phyloP scores from a whole-genome alignment of 2,888 invertebrate genomes.

The Drosophila meridiana region DNA sequence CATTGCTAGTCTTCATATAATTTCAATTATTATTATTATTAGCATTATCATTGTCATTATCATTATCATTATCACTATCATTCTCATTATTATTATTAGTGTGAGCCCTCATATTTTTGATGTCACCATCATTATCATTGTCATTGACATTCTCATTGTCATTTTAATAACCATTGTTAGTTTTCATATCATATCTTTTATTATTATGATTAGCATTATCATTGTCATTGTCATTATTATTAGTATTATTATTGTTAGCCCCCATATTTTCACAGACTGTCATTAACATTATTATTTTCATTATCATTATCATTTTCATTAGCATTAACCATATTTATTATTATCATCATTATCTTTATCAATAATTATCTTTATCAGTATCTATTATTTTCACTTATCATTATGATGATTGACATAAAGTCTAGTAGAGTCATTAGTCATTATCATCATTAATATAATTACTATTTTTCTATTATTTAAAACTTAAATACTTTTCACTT shows the following conservation, averaged over 20 bases:
- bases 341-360: not conserved
- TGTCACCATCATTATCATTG: not conserved
- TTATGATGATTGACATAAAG: not conserved
- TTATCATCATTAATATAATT: not conserved
- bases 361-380: not conserved
- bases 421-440: not conserved
- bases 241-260: not conserved
- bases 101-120: too few relatives aligned
- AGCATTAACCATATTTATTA: not conserved
- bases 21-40: not conserved
- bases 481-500: conserved; percentile 2
- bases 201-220: not conserved
- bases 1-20: too few relatives aligned
- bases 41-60: not conserved
- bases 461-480: not conserved
- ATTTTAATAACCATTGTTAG: not conserved
- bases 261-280: too few relatives aligned
- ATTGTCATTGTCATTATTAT: not conserved
- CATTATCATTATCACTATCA: not conserved
- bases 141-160: not conserved
- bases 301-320: not conserved
- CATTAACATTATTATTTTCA: not conserved
- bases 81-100: not conserved
- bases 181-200: too few relatives aligned
- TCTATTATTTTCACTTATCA: not conserved